Evolutionary conservation across 2,888 invertebrate genomes (phyloP), one percentile per base, ranked within the genome.

Genomic region (Clistopyga incitator): DNA sequence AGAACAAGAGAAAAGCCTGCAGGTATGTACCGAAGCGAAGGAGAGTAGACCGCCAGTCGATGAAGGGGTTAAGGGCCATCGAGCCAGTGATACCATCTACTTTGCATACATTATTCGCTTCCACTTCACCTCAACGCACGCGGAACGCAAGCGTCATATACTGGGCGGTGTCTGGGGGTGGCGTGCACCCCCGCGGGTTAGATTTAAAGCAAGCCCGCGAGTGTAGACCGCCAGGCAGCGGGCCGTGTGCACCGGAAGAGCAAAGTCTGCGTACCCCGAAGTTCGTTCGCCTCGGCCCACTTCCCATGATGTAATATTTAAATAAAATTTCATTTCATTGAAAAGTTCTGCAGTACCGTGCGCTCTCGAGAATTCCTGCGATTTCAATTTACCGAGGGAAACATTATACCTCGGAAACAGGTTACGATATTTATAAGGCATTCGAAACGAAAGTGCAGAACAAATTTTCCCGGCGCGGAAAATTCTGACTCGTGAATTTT

Each of bases 21-120:
- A 67, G 78, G 65, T 72, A 74, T 82, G 77, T 77, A 67, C 59
- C 81, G 77, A 81, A 64, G 34, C 20, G 34, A 70, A 64, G 47
- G 47, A 75, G 70, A 71, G 70, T n/a, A 74, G 67, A 67, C 61
- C 72, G 76, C 72, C 87, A 85, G 86, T 87, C 88, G 87, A 89
- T 88, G 88, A 88, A 84, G 86, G 86, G 89, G 88, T 88, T 89
- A 87, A 89, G 86, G 87, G 83, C 85, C 86, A 86, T 86, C 85
- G 84, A 82, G 79, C 81, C 78, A 81, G 82, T 86, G 88, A 90
- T 90, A 90, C 86, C 87, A 89, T 89, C 89, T 88, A 88, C 88
- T 90, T 89, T 88, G 87, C 89, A 89, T 90, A 89, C 88, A 88
- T 89, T 89, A 90, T 85, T 85, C 81, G 82, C 81, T 59, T 65